phyloP scores from a whole-genome alignment of 2,888 invertebrate genomes.

The Suillia variegata region DNA sequence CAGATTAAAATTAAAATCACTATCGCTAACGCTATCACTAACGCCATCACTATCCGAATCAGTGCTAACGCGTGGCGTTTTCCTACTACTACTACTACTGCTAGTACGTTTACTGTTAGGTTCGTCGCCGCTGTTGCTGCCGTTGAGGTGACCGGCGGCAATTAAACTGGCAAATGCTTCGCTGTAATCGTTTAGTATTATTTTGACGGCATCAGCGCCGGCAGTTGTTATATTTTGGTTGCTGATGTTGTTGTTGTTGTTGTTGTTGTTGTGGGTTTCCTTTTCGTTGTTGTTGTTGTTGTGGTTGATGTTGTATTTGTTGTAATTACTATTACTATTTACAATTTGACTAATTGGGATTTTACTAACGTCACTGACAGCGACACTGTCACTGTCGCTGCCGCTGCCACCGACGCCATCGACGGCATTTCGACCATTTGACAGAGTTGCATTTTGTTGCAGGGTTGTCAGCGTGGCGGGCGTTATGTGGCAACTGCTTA shows the following conservation, averaged over 20 bases:
- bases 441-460: slow-evolving; percentile 24
- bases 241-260: slow-evolving; percentile 24
- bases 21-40: too few relatives aligned
- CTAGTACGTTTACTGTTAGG: slow-evolving; percentile 16
- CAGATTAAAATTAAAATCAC: slow-evolving; percentile 35
- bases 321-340: slow-evolving; percentile 34
- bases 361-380: slow-evolving; percentile 25
- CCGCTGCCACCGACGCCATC: not conserved
- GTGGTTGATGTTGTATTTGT: slow-evolving; percentile 5
- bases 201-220: slow-evolving; percentile 36
- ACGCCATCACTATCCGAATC: too few relatives aligned
- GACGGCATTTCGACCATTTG: slow-evolving; percentile 19
- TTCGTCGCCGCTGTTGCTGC: slow-evolving; percentile 17
- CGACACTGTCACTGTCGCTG: slow-evolving; percentile 18
- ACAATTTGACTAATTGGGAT: slow-evolving; percentile 39
- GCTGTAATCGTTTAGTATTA: slow-evolving; percentile 44
- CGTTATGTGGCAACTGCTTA: slow-evolving; percentile 38
- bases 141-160: slow-evolving; percentile 14
- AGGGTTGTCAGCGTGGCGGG: slow-evolving; percentile 31
- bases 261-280: not conserved
- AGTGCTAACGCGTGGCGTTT: slow-evolving; percentile 28
- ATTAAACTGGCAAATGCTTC: slow-evolving; percentile 40
- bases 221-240: slow-evolving; percentile 7
- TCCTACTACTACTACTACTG: slow-evolving; percentile 23
- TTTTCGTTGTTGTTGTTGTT: slow-evolving; percentile 18